Conservation (phyloP, 2,113 vertebrate species). For the Heterochromis multidens region DNA sequence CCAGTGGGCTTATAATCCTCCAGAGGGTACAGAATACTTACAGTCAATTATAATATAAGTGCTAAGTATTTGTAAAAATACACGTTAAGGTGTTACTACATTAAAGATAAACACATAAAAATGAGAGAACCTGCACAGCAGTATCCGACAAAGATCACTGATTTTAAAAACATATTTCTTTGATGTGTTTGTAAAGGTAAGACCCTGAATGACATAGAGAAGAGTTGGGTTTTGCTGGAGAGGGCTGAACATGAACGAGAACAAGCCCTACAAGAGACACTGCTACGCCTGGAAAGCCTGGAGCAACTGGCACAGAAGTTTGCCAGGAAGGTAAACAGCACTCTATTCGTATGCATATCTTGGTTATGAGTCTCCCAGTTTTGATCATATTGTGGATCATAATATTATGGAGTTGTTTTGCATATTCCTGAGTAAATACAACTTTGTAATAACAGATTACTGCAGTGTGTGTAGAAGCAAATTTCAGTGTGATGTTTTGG, state of each 20-base stretch:
- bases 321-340: slow-evolving; percentile 69
- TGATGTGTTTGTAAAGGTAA: slow-evolving; percentile 45
- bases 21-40: slow-evolving; percentile 59
- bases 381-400: neutral
- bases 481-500: neutral
- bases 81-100: too few species aligned
- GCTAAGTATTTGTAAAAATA: neutral
- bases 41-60: neutral
- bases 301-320: slow-evolving; percentile 86
- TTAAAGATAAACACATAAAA: too few species aligned
- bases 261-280: slow-evolving; percentile 72
- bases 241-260: slow-evolving; percentile 78
- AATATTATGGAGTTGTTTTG: neutral
- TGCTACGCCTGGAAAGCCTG: slow-evolving; percentile 82
- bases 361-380: neutral
- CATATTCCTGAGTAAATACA: neutral
- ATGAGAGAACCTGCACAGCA: too few species aligned
- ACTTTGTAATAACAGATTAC: neutral
- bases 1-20: slow-evolving; percentile 78
- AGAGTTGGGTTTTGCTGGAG: slow-evolving; percentile 78
- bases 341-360: neutral
- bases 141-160: too few species aligned
- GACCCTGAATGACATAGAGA: slow-evolving; percentile 80
- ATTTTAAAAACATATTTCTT: neutral
- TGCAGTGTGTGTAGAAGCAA: neutral